A percentile compares a stretch with the other conserved stretches of the same genome.
Evolutionary conservation across 2,888 invertebrate genomes (phyloP).

Genomic region (Trichopoda pennipes): DNA sequence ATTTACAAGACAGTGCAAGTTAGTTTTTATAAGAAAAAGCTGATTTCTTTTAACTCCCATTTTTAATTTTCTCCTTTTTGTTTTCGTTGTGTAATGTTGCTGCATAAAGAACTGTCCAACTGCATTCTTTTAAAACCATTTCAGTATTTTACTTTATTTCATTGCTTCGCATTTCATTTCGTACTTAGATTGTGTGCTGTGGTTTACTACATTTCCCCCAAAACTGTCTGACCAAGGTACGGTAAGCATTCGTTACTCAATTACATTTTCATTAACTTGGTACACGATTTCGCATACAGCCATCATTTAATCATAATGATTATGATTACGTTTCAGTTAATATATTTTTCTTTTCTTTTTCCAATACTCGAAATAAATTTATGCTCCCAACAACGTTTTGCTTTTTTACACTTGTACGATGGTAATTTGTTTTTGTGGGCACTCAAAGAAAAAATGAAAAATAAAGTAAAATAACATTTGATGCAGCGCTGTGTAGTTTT

Average conservation of each 20-base stretch:
- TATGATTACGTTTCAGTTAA: slow-evolving; percentile 75
- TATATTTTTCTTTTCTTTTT: slow-evolving; percentile 20
- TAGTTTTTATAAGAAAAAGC: not conserved
- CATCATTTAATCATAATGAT: slow-evolving; percentile 81
- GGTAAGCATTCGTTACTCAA: slow-evolving; percentile 79
- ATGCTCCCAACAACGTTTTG: slow-evolving; percentile 19
- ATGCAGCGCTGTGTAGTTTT: not conserved
- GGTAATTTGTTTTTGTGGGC: slow-evolving; percentile 28
- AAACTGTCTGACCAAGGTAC: slow-evolving; percentile 69
- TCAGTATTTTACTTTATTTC: slow-evolving; percentile 9
- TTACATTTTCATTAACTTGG: slow-evolving; percentile 82
- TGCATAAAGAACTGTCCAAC: not conserved
- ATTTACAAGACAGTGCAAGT: slow-evolving; percentile 1
- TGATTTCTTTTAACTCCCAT: slow-evolving; percentile 50
- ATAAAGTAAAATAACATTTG: slow-evolving; percentile 13
- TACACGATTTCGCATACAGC: slow-evolving; percentile 81
- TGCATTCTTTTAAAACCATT: slow-evolving; percentile 38
- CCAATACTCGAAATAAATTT: slow-evolving; percentile 38
- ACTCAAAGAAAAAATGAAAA: not conserved
- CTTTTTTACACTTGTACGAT: slow-evolving; percentile 59
- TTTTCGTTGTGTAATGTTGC: slow-evolving; percentile 9
- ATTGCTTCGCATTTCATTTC: slow-evolving; percentile 14
- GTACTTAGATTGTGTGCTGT: slow-evolving; percentile 13
- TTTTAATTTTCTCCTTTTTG: slow-evolving; percentile 15
- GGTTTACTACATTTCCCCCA: slow-evolving; percentile 64